Percentiles rank a stretch among this genome's conserved stretches.
phyloP scores from a whole-genome alignment of 2,113 vertebrate genomes.

The Phainopepla nitens region DNA sequence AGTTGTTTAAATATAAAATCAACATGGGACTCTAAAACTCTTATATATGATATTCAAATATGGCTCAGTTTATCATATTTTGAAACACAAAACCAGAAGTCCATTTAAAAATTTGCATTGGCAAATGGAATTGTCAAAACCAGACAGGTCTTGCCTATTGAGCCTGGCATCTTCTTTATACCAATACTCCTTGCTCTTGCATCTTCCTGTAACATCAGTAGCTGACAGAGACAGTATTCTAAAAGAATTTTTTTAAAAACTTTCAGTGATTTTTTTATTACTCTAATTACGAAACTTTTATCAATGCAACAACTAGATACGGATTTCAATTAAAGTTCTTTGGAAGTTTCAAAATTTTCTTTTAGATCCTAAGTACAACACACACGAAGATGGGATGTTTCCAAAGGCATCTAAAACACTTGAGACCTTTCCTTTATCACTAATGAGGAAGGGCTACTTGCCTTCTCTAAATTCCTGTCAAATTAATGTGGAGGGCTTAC shows the following conservation, averaged over 20 bases:
- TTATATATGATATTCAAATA: background rate
- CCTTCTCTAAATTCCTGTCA: background rate
- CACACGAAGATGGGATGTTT: background rate
- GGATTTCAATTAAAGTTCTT: background rate
- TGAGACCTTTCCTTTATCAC: background rate
- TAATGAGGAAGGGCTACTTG: background rate
- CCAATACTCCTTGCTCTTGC: background rate
- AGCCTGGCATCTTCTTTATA: background rate
- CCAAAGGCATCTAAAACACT: background rate
- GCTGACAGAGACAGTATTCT: background rate
- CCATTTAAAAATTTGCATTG: background rate
- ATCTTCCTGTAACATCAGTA: background rate
- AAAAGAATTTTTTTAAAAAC: background rate
- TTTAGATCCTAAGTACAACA: fast-evolving
- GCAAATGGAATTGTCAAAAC: background rate
- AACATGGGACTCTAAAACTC: background rate
- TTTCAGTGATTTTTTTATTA: background rate
- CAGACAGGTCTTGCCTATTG: background rate
- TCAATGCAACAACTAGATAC: background rate
- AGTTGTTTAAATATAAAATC: background rate
- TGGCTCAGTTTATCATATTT: background rate
- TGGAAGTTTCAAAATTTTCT: background rate
- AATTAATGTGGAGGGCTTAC: background rate
- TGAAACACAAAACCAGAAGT: background rate
- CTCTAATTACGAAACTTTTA: background rate